Conservation (phyloP, 1,140 invertebrate genomes). For the Drosophila nasuta region DNA sequence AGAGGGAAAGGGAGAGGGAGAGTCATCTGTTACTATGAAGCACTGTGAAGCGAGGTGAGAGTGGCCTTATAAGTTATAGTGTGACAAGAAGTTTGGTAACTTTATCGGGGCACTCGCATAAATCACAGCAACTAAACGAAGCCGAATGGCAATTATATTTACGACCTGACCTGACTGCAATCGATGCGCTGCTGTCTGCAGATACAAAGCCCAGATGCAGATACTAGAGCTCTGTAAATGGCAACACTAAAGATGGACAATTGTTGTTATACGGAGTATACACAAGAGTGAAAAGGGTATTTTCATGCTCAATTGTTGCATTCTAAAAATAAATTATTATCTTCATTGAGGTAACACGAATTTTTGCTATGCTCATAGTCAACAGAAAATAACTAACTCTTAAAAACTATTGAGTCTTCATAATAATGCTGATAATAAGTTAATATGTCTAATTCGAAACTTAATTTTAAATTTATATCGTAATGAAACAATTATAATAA, state of each 20-base stretch:
- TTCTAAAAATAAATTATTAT: no score
- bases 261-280: not conserved
- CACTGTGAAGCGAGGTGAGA: not conserved
- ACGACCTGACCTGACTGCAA: constrained; percentile 45
- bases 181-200: not conserved
- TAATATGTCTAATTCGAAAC: no score
- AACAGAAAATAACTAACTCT: no score
- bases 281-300: no score
- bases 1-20: no score
- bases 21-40: not conserved
- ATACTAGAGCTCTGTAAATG: not conserved
- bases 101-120: constrained; percentile 50
- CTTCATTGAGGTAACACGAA: no score
- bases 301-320: no score
- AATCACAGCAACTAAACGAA: constrained; percentile 52
- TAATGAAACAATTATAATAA: no score
- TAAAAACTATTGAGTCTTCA: no score
- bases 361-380: no score
- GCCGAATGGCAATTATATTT: constrained; percentile 69
- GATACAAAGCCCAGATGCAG: not conserved
- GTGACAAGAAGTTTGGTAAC: constrained; percentile 34
- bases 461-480: no score
- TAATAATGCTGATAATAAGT: no score
- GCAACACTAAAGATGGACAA: constrained; percentile 1
- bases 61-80: constrained; percentile 22